Conservation (phyloP, 2,797 vertebrate genomes). For the Channallabes apus region DNA sequence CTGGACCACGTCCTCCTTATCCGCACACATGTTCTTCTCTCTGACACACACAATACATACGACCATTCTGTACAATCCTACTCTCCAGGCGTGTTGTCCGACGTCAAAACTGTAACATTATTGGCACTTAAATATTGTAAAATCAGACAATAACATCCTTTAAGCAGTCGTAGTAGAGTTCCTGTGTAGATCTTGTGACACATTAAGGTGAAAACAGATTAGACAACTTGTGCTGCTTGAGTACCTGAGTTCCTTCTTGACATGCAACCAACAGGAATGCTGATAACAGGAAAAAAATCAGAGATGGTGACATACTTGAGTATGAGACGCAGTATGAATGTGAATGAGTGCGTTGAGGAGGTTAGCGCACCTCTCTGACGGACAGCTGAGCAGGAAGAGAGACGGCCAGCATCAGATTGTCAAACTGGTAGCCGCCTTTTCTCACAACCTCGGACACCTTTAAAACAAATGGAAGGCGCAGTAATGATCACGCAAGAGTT, state of each 20-base stretch:
- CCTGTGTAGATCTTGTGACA: neutral
- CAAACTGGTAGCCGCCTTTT: slow-evolving; percentile 82
- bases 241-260: slow-evolving; percentile 74
- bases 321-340: neutral
- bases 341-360: neutral
- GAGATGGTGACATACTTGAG: neutral
- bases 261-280: slow-evolving; percentile 76
- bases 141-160: neutral
- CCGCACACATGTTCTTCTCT: slow-evolving; percentile 72
- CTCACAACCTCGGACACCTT: slow-evolving; percentile 85
- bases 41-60: slow-evolving; percentile 52
- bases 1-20: slow-evolving; percentile 83
- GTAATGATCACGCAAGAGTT: neutral
- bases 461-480: slow-evolving; percentile 7
- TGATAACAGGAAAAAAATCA: slow-evolving; percentile 43
- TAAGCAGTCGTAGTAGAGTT: neutral
- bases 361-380: slow-evolving; percentile 86
- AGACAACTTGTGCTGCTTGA: neutral
- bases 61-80: neutral
- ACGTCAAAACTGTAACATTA: neutral
- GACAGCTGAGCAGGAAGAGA: slow-evolving; percentile 92
- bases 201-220: neutral
- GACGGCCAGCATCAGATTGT: slow-evolving; percentile 85
- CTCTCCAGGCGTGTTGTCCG: neutral
- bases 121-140: neutral